Percentiles rank a stretch among this genome's conserved stretches.
phyloP scores from a whole-genome alignment of 2,888 invertebrate species.

The Drosophila peninsularis region DNA sequence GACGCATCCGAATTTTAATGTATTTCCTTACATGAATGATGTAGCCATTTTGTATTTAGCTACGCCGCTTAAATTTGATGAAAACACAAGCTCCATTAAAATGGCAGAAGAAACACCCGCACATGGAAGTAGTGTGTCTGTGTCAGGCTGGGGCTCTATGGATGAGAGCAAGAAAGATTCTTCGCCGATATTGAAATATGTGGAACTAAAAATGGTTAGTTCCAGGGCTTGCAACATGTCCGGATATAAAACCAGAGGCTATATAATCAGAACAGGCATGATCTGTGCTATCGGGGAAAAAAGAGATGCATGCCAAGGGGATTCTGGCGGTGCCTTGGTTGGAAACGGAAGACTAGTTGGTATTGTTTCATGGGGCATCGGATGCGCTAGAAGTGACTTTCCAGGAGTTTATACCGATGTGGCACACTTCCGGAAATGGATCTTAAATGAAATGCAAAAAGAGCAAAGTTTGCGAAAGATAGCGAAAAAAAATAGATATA shows the following conservation, averaged over 20 bases:
- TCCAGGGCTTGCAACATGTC: fast-evolving
- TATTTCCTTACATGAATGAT: fast-evolving
- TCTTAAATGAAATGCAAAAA: neutral
- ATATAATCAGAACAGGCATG: neutral
- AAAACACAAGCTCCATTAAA: neutral
- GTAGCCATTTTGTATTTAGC: neutral
- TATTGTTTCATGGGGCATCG: slow-evolving; percentile 4
- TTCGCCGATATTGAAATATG: no score
- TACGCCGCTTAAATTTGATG: neutral
- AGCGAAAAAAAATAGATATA: no score
- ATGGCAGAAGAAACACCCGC: neutral
- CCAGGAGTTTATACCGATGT: slow-evolving; percentile 10
- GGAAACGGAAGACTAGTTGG: neutral
- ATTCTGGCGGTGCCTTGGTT: slow-evolving; percentile 2
- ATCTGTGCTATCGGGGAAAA: neutral
- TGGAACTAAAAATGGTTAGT: neutral
- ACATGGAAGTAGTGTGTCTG: neutral
- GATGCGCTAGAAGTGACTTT: neutral
- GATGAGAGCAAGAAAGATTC: no score
- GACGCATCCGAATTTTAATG: neutral
- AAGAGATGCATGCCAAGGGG: neutral
- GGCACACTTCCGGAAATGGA: neutral
- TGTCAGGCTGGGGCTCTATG: neutral
- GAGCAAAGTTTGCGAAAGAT: no score
- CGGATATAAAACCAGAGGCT: fast-evolving